Evolutionary conservation across 2,888 invertebrate species (phyloP).

Genomic region (Coleophora deauratella): DNA sequence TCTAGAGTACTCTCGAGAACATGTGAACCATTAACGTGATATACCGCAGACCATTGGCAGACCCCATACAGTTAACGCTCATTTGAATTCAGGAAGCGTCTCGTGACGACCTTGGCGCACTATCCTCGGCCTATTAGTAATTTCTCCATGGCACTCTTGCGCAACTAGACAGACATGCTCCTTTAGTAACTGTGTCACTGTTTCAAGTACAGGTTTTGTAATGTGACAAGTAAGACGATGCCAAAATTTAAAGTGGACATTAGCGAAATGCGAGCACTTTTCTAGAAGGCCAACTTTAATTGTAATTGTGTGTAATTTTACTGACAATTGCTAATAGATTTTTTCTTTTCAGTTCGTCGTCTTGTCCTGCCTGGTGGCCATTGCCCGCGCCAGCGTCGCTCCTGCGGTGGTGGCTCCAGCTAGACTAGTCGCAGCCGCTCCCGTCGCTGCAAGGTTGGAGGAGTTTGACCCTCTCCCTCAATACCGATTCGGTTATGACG

Average conservation of each 20-base stretch:
- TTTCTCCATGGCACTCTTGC: slow-evolving; percentile 55
- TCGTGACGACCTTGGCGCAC: slow-evolving; percentile 50
- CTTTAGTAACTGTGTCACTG: slow-evolving; percentile 60
- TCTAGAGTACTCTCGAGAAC: too few relatives aligned
- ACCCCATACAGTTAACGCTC: slow-evolving; percentile 18
- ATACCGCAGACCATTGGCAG: not conserved
- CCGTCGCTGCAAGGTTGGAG: slow-evolving; percentile 35
- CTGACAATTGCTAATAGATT: too few relatives aligned
- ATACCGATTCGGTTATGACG: slow-evolving; percentile 63
- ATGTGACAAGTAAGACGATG: slow-evolving; percentile 22
- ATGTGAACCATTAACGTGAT: too few relatives aligned
- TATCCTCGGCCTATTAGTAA: slow-evolving; percentile 57
- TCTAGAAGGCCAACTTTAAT: not conserved
- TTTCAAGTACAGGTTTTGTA: slow-evolving; percentile 58
- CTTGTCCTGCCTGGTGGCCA: slow-evolving; percentile 46
- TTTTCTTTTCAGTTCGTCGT: slow-evolving; percentile 39
- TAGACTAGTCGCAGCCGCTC: slow-evolving; percentile 17
- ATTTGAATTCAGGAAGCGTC: slow-evolving; percentile 43
- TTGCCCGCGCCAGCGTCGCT: slow-evolving; percentile 37
- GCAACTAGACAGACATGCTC: slow-evolving; percentile 50
- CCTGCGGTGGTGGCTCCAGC: slow-evolving; percentile 20
- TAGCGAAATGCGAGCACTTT: slow-evolving; percentile 6
- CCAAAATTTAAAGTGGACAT: slow-evolving; percentile 10
- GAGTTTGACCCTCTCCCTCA: slow-evolving; percentile 73
- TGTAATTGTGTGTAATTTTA: too few relatives aligned